These are phyloP conservation scores for Nymphalis c-album DNA, from an alignment of 2,888 invertebrate species.

Conservation along the genomic window DNA sequence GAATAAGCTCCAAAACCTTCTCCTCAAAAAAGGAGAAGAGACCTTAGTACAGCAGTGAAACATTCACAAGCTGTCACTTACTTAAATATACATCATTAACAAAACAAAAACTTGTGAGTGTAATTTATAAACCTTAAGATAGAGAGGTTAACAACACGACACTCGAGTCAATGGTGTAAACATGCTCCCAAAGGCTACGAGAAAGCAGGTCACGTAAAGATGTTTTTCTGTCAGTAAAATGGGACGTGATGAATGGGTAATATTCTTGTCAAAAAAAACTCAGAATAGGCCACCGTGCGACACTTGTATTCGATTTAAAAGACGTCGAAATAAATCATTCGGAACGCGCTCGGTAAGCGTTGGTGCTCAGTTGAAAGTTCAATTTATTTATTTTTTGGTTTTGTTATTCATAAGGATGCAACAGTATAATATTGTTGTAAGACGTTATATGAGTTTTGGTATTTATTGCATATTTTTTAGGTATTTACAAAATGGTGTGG, in stretches of 20 bases:
- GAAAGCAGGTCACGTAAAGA: slow-evolving; percentile 19
- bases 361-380: neutral
- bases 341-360: neutral
- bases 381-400: neutral
- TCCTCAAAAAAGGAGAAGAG: too few relatives aligned
- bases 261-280: slow-evolving; percentile 15
- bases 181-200: slow-evolving; percentile 14
- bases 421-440: too few relatives aligned
- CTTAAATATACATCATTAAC: too few relatives aligned
- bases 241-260: slow-evolving; percentile 27
- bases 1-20: too few relatives aligned
- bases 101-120: too few relatives aligned
- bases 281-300: neutral
- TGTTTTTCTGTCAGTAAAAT: slow-evolving; percentile 22
- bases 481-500: too few relatives aligned
- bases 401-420: too few relatives aligned
- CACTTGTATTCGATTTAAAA: neutral
- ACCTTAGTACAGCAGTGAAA: too few relatives aligned
- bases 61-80: too few relatives aligned
- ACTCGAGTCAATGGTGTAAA: slow-evolving; percentile 1
- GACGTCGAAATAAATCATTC: neutral
- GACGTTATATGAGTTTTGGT: too few relatives aligned
- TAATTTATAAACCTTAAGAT: too few relatives aligned
- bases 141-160: neutral
- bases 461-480: too few relatives aligned